A percentile compares a stretch with the other conserved stretches of the same genome.
These are phyloP conservation scores for Ganaspis sp. DNA, from an alignment of 1,140 invertebrate species.

Conservation along the genomic window DNA sequence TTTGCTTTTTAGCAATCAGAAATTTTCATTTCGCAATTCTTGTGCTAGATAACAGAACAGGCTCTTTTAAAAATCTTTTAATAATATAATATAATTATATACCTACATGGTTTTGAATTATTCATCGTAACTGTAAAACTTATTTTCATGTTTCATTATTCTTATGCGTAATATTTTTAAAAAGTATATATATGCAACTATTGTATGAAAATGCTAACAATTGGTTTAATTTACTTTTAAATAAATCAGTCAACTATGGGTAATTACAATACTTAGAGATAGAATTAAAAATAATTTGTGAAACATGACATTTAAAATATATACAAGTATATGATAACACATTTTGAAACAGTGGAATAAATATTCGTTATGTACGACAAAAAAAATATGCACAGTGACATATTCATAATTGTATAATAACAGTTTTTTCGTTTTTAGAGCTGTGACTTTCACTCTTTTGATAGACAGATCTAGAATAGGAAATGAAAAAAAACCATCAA, in stretches of 20 bases:
- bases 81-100: neutral
- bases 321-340: no score
- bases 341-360: no score
- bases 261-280: no score
- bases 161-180: neutral
- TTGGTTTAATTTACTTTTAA: neutral
- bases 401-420: conserved; percentile 38
- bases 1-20: no score
- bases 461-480: conserved; percentile 44
- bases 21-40: no score
- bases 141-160: neutral
- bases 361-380: neutral
- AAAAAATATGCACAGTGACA: conserved; percentile 26
- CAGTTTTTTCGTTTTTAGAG: conserved; percentile 46
- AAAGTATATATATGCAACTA: neutral
- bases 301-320: neutral
- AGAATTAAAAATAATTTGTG: neutral
- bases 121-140: neutral
- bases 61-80: neutral
- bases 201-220: no score
- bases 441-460: conserved; percentile 50
- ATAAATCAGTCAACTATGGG: no score
- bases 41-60: no score
- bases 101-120: neutral
- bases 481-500: conserved; percentile 36